Percentiles rank a stretch among this genome's conserved stretches.
Conservation (phyloP, 2,888 invertebrate genomes). For the Lathronympha strigana region DNA sequence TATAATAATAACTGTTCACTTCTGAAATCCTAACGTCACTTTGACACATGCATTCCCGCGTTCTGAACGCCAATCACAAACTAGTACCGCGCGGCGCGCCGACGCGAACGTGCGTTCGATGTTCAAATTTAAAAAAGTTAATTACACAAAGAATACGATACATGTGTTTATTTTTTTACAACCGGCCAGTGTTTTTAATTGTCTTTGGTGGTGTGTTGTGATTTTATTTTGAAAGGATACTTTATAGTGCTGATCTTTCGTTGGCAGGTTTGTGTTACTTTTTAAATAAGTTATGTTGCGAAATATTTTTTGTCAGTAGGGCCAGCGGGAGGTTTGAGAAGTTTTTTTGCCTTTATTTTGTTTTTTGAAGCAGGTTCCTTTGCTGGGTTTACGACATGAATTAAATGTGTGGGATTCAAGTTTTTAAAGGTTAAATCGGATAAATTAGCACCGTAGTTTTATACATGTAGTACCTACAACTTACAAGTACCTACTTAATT, state of each 20-base stretch:
- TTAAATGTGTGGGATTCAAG: not conserved
- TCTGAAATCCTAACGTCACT: constrained; percentile 12
- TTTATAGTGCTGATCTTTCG: constrained; percentile 38
- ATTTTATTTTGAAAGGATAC: constrained; percentile 37
- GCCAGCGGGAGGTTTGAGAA: constrained; percentile 36
- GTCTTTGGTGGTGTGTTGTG: constrained; percentile 37
- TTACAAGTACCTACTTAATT: too few relatives aligned
- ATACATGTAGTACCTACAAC: too few relatives aligned
- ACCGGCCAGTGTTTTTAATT: constrained; percentile 42
- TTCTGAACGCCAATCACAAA: constrained; percentile 62
- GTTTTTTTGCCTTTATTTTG: constrained; percentile 37
- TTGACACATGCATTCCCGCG: constrained; percentile 70
- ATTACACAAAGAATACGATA: constrained; percentile 4
- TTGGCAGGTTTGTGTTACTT: constrained; percentile 63
- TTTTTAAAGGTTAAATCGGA: not conserved
- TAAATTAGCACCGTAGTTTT: not conserved
- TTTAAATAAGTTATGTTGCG: constrained; percentile 60
- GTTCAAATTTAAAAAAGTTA: constrained; percentile 17
- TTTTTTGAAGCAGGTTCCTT: constrained; percentile 26
- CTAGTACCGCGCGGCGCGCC: constrained; percentile 64
- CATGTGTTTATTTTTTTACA: constrained; percentile 23
- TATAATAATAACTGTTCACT: not conserved
- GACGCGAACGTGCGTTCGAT: constrained; percentile 61
- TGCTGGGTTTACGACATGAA: constrained; percentile 13
- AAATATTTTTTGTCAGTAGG: constrained; percentile 58